Conservation (phyloP, 2,888 invertebrate genomes). For the Drosophila macrospina region DNA sequence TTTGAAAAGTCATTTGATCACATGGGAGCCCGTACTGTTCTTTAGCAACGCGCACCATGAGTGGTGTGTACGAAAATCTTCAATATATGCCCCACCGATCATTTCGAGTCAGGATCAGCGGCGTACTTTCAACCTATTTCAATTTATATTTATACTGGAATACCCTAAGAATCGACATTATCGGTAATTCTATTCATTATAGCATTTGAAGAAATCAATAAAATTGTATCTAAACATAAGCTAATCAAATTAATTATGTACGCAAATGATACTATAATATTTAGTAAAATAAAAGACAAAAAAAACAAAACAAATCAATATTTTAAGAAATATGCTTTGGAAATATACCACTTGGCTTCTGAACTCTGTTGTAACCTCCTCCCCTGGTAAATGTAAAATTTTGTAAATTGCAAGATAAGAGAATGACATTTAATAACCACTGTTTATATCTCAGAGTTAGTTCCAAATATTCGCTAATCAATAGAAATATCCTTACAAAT, state of each 20-base stretch:
- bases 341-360: constrained; percentile 6
- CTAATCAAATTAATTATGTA: constrained; percentile 6
- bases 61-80: too few species aligned
- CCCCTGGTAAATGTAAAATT: constrained; percentile 10
- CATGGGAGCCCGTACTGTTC: too few species aligned
- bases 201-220: constrained; percentile 26
- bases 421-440: too few species aligned
- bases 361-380: constrained; percentile 5
- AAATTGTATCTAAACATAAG: constrained; percentile 20
- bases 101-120: constrained; percentile 22
- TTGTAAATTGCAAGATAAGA: too few species aligned
- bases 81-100: too few species aligned
- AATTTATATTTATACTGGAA: constrained; percentile 13
- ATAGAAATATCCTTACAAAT: too few species aligned
- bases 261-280: constrained; percentile 11
- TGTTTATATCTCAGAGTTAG: too few species aligned
- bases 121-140: constrained; percentile 17
- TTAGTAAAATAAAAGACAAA: constrained; percentile 3
- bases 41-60: too few species aligned
- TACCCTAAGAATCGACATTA: constrained; percentile 30
- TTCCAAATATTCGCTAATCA: too few species aligned
- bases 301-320: constrained; percentile 6
- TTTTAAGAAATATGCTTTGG: constrained; percentile 6
- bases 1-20: too few species aligned
- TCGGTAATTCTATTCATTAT: constrained; percentile 29